Conservation (phyloP, 2,888 invertebrate species). For the Rhingia rostrata region DNA sequence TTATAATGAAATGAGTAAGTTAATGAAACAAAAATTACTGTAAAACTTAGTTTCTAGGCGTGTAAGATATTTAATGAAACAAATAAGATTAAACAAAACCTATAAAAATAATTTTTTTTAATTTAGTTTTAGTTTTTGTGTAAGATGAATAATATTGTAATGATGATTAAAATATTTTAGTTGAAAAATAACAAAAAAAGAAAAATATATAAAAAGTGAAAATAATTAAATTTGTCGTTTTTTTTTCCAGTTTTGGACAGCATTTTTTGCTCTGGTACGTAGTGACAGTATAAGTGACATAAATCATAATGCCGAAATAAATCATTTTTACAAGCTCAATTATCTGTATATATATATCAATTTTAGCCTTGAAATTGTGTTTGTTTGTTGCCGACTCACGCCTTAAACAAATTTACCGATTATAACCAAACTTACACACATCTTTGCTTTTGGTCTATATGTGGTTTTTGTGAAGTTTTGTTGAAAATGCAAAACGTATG, state of each 20-base stretch:
- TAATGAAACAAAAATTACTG: conserved; percentile 21
- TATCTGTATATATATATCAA: no score
- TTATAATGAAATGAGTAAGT: conserved; percentile 29
- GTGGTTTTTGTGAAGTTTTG: no score
- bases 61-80: conserved; percentile 68
- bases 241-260: not conserved
- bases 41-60: conserved; percentile 59
- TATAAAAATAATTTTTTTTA: conserved; percentile 39
- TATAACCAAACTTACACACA: no score
- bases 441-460: no score
- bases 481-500: no score
- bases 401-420: no score
- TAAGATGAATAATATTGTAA: conserved; percentile 57
- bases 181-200: conserved; percentile 48
- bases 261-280: no score
- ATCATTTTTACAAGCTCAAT: no score
- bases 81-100: conserved; percentile 50
- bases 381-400: no score
- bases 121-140: conserved; percentile 65
- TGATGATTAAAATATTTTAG: conserved; percentile 53
- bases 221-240: not conserved
- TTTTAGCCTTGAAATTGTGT: no score
- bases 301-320: no score
- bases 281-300: no score
- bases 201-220: conserved; percentile 60